Conservation (phyloP, 2,113 vertebrate species). For the Pongo pygmaeus region DNA sequence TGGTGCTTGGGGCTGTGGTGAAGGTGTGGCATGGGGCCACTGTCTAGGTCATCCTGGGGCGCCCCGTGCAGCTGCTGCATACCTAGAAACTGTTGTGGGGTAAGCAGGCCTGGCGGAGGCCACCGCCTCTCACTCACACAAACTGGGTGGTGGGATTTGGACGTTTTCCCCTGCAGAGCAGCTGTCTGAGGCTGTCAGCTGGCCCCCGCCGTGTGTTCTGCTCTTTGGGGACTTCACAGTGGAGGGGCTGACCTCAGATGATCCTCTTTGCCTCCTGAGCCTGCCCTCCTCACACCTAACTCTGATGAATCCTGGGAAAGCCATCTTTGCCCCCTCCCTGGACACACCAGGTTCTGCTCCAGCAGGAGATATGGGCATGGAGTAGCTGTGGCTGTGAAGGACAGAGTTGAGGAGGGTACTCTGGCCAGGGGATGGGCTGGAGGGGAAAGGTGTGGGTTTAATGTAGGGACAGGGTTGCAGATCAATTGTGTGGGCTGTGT, state of each 20-base stretch:
- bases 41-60: not conserved
- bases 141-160: not conserved
- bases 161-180: not conserved
- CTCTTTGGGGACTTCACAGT: not conserved
- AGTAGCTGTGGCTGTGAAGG: not conserved
- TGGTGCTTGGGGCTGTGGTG: not conserved
- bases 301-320: not conserved
- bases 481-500: not conserved
- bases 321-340: accelerated
- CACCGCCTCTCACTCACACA: not conserved
- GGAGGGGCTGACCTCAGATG: not conserved
- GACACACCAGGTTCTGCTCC: too few relatives aligned
- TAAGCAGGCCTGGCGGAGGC: not conserved
- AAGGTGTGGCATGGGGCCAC: not conserved
- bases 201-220: accelerated
- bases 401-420: not conserved
- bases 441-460: not conserved
- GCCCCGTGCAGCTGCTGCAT: not conserved
- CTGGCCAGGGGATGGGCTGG: too few relatives aligned
- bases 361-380: accelerated
- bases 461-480: not conserved
- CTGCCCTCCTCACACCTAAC: not conserved
- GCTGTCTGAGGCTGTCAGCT: not conserved
- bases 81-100: not conserved
- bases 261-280: not conserved